Evolutionary conservation across 1,140 invertebrate species (phyloP), one percentile per base, ranked within the genome.

Genomic region (Planococcus citri): DNA sequence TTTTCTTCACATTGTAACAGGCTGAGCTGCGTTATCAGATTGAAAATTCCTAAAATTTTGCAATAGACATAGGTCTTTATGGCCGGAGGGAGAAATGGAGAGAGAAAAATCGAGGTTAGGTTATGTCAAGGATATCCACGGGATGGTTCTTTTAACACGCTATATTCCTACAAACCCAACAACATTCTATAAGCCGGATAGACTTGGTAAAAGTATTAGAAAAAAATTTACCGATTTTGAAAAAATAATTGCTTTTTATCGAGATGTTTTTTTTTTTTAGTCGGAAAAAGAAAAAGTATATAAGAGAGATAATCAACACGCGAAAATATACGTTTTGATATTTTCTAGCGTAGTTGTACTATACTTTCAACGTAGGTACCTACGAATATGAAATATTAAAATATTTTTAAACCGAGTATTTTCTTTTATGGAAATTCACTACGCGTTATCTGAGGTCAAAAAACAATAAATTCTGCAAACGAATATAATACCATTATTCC

Each of bases 361-460:
- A n/a, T n/a, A n/a, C n/a, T n/a, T 37, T 37, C 33, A 14, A 37
- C 33, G 6, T 37, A 37, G 33, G 6, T 37, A 37, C 41, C 6
- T 51, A n/a, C 41, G 41, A 51, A 51, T 51, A 20, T 51, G 41
- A 51, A 51, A 51, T 51, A 51, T 51, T 51, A 51, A 51, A 51
- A 17, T 20, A 20, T 51, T 51, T 51, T 51, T 20, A 51, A 37
- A 51, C 41, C 12, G 2, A 51, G 41, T 51, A 20, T 51, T 51
- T 51, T 51, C 41, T 51, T 51, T 51, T 51, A 51, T 51, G 41
- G n/a, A 51, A 51, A 51, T 51, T 51, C 41, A 51, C 41, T 51
- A 20, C 41, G 41, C 41, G 41, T 51, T 51, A 51, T 51, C 41
- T 51, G 41, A 51, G 41, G 41, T 51, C 41, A 51, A 51, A 51